Base-by-base conservation (phyloP, 2,888 invertebrate species). In the Oligia latruncula region DNA sequence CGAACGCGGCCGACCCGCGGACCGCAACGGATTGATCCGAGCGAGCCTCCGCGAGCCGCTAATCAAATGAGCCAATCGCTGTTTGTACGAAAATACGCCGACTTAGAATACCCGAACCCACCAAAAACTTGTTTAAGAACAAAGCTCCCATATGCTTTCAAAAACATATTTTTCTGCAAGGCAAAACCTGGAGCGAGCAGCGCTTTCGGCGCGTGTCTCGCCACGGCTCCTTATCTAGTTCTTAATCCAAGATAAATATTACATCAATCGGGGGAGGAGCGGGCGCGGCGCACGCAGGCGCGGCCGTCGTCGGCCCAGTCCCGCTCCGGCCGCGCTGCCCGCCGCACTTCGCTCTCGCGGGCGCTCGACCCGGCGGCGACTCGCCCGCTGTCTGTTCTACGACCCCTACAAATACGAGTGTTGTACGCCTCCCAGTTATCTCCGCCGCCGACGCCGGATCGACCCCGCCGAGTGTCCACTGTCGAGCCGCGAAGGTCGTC, bases 201-300 rank as follows among this genome's bases (percentile, higher is more conserved):
- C 88, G 85, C 86, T 88, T 88, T 88, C 83, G 88, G 85, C 90
- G 91, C 90, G 90, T 87, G 92, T 91, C 92, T 91, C 91, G 90
- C 92, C 86, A 78, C 90, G 90, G 92, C 93, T 93, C 92, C 95
- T 95, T 95, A 95, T 95, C 95, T 94, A 95, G 95, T 95, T 95
- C 94, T 95, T 96, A 96, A 96, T 96, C 95, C 96, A 95, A 96
- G 96, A 96, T 96, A 96, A 96, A 96, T 96, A 96, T 96, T 96
- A 96, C 95, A 96, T 96, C 96, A 96, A 96, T 96, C 94, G 95
- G 95, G 95, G 94, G 94, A 92, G 94, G 93, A 90, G 93, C 76
- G 49, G 79, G 76, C 15, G 40, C 87, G 89, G 68, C 81, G 86
- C 88, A 91, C 95, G 94, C 95, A 93, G 90, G 94, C 93, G 94